Conservation (phyloP, 2,888 invertebrate species). For the Callyntrura sp. region DNA sequence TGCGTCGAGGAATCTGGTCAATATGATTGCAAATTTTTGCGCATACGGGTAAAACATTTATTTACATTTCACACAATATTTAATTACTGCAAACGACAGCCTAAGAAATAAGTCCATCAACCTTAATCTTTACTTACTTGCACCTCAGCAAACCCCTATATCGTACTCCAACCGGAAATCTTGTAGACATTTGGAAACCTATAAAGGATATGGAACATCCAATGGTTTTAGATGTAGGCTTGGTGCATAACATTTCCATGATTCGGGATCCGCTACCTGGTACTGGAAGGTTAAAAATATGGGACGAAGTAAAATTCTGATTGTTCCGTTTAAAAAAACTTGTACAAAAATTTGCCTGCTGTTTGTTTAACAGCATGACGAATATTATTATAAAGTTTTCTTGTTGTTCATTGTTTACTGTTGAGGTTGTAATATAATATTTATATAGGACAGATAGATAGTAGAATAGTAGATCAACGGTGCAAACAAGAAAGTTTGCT, state of each 20-base stretch:
- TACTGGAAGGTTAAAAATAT: slow-evolving; percentile 29
- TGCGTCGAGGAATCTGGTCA: slow-evolving; percentile 47
- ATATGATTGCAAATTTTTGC: slow-evolving; percentile 62
- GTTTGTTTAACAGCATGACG: too few relatives aligned
- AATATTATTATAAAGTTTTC: too few relatives aligned
- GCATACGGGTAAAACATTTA: slow-evolving; percentile 44
- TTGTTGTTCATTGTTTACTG: too few relatives aligned
- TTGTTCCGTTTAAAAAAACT: too few relatives aligned
- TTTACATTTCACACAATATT: too few relatives aligned
- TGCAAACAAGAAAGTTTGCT: too few relatives aligned
- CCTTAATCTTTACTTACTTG: background rate
- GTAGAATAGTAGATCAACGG: too few relatives aligned
- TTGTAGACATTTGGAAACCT: slow-evolving; percentile 55
- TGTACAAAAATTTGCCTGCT: too few relatives aligned
- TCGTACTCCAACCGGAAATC: slow-evolving; percentile 21
- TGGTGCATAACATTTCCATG: slow-evolving; percentile 66
- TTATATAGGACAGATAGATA: too few relatives aligned
- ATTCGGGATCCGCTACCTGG: slow-evolving; percentile 48
- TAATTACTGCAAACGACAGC: too few relatives aligned
- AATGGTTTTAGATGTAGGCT: slow-evolving; percentile 45
- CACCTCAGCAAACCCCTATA: slow-evolving; percentile 42
- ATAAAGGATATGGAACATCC: slow-evolving; percentile 45
- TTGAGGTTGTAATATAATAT: too few relatives aligned
- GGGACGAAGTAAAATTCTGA: slow-evolving; percentile 60
- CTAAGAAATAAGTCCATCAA: too few relatives aligned